phyloP scores from a whole-genome alignment of 2,888 invertebrate genomes.

The Incurvaria masculella region DNA sequence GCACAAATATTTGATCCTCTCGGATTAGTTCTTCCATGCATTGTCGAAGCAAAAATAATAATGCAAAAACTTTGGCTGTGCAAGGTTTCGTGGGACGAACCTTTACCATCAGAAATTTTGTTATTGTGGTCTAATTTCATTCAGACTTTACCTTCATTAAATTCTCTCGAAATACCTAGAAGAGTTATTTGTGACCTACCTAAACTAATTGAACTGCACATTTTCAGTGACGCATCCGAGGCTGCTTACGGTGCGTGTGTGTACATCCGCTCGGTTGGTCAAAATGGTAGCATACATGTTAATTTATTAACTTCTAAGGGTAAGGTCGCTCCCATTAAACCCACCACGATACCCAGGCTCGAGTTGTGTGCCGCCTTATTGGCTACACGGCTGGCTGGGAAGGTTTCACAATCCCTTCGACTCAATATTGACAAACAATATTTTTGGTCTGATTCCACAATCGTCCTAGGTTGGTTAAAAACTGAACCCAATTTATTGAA shows the following conservation, averaged over 20 bases:
- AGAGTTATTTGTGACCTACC: conserved; percentile 1
- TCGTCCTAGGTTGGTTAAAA: conserved; percentile 2
- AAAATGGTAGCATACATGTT: conserved; percentile 1
- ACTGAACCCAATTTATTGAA: conserved; percentile 8
- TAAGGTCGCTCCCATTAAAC: conserved; percentile 10
- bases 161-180: conserved; percentile 5
- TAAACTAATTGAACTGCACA: conserved; percentile 4
- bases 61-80: conserved; percentile 18
- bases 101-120: conserved; percentile 9
- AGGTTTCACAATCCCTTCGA: background rate
- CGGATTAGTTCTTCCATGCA: conserved; percentile 14
- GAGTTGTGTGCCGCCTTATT: conserved; percentile 13
- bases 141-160: conserved; percentile 3
- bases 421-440: background rate
- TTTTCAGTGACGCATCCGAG: conserved; percentile 8
- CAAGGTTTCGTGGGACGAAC: conserved; percentile 18
- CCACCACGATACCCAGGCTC: conserved; percentile 10
- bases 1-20: conserved; percentile 5
- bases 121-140: conserved; percentile 4
- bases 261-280: conserved; percentile 1
- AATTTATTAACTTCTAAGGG: conserved; percentile 4
- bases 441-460: conserved; percentile 5
- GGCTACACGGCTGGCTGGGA: conserved; percentile 5
- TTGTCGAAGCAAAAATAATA: conserved; percentile 18
- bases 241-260: conserved; percentile 7